Conservation (phyloP, 1,140 invertebrate species). For the Stegodyphus dumicola region DNA sequence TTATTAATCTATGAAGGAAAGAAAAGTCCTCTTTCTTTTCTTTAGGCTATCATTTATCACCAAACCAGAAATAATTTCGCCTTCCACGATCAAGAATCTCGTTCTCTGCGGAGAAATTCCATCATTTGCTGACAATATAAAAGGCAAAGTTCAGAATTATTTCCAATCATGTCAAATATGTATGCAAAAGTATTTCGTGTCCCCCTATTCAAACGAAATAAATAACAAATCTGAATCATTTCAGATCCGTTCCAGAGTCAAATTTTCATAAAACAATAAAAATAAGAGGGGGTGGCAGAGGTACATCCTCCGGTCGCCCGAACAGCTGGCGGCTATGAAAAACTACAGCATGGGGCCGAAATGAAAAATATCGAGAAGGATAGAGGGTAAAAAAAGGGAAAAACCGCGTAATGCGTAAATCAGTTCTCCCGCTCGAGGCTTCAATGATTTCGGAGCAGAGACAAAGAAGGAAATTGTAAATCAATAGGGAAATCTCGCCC, state of each 20-base stretch:
- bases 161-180: slow-evolving; percentile 32
- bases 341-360: slow-evolving; percentile 9
- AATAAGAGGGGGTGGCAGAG: slow-evolving; percentile 2
- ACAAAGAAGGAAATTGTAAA: slow-evolving; percentile 48
- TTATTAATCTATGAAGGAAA: no score
- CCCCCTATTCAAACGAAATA: slow-evolving; percentile 25
- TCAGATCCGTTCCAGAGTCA: slow-evolving; percentile 12
- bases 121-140: neutral
- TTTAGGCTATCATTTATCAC: no score
- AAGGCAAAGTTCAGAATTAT: slow-evolving; percentile 1
- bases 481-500: slow-evolving; percentile 49
- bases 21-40: no score
- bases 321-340: slow-evolving; percentile 40
- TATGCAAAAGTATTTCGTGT: slow-evolving; percentile 22
- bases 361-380: slow-evolving; percentile 15
- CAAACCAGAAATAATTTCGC: no score
- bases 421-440: slow-evolving; percentile 29
- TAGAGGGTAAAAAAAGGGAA: neutral
- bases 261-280: slow-evolving; percentile 49
- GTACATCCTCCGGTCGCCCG: slow-evolving; percentile 21
- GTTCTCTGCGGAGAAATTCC: no score
- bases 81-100: no score
- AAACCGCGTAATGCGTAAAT: slow-evolving; percentile 42
- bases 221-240: slow-evolving; percentile 27
- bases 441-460: slow-evolving; percentile 34